Evolutionary conservation across 2,888 invertebrate species (phyloP).

Genomic region (Tiliacea citrago): DNA sequence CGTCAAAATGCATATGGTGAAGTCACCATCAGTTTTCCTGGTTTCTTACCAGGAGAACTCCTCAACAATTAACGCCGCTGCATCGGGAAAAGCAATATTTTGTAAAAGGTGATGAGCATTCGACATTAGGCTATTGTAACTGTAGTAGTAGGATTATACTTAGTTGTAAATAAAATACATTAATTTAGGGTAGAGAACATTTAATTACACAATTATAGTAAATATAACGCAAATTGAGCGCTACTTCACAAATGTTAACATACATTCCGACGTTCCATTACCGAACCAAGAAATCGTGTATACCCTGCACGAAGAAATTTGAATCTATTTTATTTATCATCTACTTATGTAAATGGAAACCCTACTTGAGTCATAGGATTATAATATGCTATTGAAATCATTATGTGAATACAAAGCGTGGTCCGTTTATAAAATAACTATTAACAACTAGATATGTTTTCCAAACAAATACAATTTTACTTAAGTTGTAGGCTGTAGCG

Average conservation of each 20-base stretch:
- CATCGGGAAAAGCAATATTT: no score
- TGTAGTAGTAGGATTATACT: conserved; percentile 1
- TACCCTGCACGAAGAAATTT: conserved; percentile 89
- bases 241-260: conserved; percentile 74
- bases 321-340: conserved; percentile 76
- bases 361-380: conserved; percentile 78
- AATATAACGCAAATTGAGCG: conserved; percentile 76
- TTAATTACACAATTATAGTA: conserved; percentile 75
- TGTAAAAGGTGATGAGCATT: no score
- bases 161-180: conserved; percentile 58
- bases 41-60: no score
- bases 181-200: conserved; percentile 72
- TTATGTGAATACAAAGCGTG: conserved; percentile 66
- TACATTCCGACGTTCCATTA: conserved; percentile 71
- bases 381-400: conserved; percentile 66
- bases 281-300: conserved; percentile 67
- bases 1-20: no score
- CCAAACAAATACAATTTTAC: conserved; percentile 63
- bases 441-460: conserved; percentile 65
- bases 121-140: no score
- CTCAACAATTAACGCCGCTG: no score
- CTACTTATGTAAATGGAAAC: conserved; percentile 63
- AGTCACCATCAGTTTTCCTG: no score
- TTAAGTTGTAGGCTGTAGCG: conserved; percentile 33
- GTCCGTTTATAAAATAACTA: conserved; percentile 65